Evolutionary conservation across 2,888 invertebrate genomes (phyloP).

Genomic region (Drosophila multiciliata): DNA sequence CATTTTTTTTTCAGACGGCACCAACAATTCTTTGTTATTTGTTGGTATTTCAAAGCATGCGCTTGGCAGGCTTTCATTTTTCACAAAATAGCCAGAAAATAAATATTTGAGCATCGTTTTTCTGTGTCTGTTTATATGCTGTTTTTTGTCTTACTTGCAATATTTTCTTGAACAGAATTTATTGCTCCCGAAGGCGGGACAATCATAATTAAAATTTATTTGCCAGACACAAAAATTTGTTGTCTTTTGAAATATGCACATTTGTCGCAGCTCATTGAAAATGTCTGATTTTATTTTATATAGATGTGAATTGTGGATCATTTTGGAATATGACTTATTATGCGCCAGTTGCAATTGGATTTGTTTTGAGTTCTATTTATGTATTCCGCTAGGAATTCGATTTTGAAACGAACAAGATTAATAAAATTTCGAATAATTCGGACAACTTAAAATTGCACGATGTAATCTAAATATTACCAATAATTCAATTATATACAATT

Average conservation of each 20-base stretch:
- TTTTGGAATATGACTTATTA: slow-evolving; percentile 20
- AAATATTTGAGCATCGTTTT: slow-evolving; percentile 30
- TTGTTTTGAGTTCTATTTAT: slow-evolving; percentile 3
- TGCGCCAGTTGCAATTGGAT: slow-evolving; percentile 13
- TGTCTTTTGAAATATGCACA: slow-evolving; percentile 61
- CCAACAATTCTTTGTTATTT: slow-evolving; percentile 69
- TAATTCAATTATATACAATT: not conserved
- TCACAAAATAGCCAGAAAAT: slow-evolving; percentile 30
- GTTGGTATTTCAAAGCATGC: slow-evolving; percentile 55
- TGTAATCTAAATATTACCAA: not conserved
- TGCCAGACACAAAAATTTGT: slow-evolving; percentile 48
- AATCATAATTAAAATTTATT: slow-evolving; percentile 76
- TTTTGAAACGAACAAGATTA: not conserved
- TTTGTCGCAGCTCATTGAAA: slow-evolving; percentile 65
- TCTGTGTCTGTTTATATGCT: not conserved
- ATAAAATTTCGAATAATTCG: not conserved
- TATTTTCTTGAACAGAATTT: slow-evolving; percentile 59
- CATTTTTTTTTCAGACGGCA: slow-evolving; percentile 76
- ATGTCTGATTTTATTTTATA: slow-evolving; percentile 25
- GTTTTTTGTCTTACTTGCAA: slow-evolving; percentile 35
- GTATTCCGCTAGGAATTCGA: slow-evolving; percentile 6
- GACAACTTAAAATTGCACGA: not conserved
- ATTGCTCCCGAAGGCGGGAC: slow-evolving; percentile 67
- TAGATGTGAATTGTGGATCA: slow-evolving; percentile 10
- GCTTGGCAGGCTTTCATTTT: slow-evolving; percentile 52